Evolutionary conservation across 2,113 vertebrate species (phyloP).

Genomic region (Sialia sialis): DNA sequence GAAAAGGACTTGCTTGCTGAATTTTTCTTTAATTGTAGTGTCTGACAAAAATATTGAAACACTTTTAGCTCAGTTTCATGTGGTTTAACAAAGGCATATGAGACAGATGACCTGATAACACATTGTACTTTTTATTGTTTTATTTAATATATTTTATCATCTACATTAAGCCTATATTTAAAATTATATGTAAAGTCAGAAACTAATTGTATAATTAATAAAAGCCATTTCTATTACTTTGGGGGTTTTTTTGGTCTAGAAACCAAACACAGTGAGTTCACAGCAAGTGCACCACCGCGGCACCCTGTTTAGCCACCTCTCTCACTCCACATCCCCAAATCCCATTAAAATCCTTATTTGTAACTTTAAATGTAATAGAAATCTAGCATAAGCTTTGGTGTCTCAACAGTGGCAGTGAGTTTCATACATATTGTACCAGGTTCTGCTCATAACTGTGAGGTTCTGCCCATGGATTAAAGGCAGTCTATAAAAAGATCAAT

Average conservation of each 20-base stretch:
- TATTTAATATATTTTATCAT: not conserved
- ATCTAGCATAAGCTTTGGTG: not conserved
- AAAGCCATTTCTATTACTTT: not conserved
- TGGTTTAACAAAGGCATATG: not conserved
- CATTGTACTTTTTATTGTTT: not conserved
- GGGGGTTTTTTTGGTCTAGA: not conserved
- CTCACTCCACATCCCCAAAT: not conserved
- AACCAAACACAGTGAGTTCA: not conserved
- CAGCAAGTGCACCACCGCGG: not conserved
- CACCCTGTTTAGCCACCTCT: not conserved
- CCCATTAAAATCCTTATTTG: not conserved
- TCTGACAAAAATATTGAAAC: not conserved
- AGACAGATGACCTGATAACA: not conserved
- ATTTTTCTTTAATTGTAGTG: not conserved
- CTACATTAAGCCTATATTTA: not conserved
- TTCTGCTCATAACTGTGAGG: not conserved
- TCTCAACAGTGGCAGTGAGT: not conserved
- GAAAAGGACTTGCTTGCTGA: not conserved
- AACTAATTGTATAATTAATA: not conserved
- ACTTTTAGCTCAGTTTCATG: not conserved
- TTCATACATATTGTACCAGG: not conserved
- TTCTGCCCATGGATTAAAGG: slow-evolving; percentile 9
- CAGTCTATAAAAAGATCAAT: slow-evolving; percentile 34
- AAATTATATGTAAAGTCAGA: not conserved
- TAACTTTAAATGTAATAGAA: slow-evolving; percentile 8